phyloP scores from a whole-genome alignment of 2,888 invertebrate genomes.

The Ashinkailepas kermadecensis region DNA sequence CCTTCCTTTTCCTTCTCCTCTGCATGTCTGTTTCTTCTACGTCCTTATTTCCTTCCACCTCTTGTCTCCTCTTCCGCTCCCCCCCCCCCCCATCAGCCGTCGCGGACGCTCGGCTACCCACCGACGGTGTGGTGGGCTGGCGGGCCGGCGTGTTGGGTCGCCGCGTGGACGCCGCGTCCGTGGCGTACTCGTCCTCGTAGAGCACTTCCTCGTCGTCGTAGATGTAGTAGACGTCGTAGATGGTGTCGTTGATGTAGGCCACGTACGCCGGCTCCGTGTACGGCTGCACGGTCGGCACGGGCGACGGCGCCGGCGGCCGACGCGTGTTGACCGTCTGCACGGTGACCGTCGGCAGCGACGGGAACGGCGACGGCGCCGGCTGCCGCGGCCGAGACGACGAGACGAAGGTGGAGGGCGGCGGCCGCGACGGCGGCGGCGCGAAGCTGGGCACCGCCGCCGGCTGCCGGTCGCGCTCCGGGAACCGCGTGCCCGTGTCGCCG shows the following conservation, averaged over 20 bases:
- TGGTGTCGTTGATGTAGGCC: conserved; percentile 23
- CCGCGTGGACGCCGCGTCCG: background rate
- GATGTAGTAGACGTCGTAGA: conserved; percentile 23
- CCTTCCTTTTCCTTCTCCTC: background rate
- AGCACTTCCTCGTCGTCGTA: conserved; percentile 21
- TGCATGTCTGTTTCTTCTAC: too few relatives aligned
- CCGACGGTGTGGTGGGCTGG: too few relatives aligned
- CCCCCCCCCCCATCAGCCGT: too few relatives aligned
- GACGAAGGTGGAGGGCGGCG: background rate
- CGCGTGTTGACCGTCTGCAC: background rate
- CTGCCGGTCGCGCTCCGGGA: background rate
- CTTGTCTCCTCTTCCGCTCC: too few relatives aligned
- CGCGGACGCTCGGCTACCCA: too few relatives aligned
- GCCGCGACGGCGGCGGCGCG: background rate
- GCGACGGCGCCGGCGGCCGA: background rate
- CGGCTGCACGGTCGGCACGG: background rate
- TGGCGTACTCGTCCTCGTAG: conserved; percentile 4
- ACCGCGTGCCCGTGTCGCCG: conserved; percentile 20
- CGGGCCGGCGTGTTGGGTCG: background rate
- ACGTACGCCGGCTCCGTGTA: conserved; percentile 22
- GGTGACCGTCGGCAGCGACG: background rate
- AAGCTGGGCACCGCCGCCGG: background rate
- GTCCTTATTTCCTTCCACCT: too few relatives aligned
- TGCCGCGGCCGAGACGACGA: background rate
- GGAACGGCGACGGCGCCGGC: background rate